Conservation (phyloP, 2,113 vertebrate species). For the Halcyon malimbica region DNA sequence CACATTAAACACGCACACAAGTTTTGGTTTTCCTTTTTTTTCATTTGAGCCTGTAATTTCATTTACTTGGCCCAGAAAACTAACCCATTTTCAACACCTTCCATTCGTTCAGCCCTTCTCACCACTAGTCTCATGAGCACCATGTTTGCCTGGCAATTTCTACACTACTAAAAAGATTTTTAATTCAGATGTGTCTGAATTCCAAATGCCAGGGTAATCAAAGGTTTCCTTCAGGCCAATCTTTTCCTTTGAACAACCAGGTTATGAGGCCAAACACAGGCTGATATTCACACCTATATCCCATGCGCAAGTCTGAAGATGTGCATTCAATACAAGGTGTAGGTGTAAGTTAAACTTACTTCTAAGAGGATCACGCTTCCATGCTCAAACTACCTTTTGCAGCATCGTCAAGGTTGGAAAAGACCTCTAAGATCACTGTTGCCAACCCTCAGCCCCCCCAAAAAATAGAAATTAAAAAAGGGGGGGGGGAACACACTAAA, state of each 20-base stretch:
- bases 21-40: not conserved
- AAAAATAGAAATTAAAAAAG: too few species aligned
- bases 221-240: not conserved
- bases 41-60: not conserved
- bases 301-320: not conserved
- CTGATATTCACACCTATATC: not conserved
- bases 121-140: fast-evolving
- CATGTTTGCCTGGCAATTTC: not conserved
- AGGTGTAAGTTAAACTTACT: not conserved
- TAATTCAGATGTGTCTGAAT: not conserved
- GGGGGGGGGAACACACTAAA: too few species aligned
- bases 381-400: not conserved
- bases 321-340: not conserved
- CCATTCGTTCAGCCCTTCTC: not conserved
- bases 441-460: too few species aligned
- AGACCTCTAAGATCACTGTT: too few species aligned
- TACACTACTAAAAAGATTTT: not conserved
- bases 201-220: not conserved
- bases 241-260: not conserved
- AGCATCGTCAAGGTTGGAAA: too few species aligned
- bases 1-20: not conserved
- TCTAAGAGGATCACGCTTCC: not conserved
- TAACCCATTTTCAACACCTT: not conserved
- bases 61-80: not conserved
- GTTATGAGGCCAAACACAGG: not conserved